These are phyloP conservation scores for Coptotermes formosanus DNA, from an alignment of 1,140 invertebrate species.

Conservation along the genomic window DNA sequence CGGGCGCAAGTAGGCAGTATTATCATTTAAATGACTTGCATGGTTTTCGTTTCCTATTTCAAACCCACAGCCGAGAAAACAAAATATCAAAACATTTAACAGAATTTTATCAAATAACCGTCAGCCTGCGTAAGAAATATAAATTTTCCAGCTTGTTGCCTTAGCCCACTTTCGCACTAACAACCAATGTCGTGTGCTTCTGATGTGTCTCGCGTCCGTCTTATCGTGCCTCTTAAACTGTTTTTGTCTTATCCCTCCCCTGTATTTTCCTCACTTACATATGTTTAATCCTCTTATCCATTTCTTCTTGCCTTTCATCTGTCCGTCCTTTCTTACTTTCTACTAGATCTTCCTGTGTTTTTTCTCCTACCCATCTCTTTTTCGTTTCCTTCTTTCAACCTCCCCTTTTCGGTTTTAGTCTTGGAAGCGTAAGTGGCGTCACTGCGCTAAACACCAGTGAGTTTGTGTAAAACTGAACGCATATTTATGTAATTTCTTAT, in stretches of 20 bases:
- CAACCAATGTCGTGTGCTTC: neutral
- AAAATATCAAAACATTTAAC: too few relatives aligned
- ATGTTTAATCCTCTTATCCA: constrained; percentile 7
- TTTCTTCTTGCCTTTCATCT: neutral
- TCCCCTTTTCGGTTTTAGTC: neutral
- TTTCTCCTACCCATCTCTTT: neutral
- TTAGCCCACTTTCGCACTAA: neutral
- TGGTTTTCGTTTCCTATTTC: too few relatives aligned
- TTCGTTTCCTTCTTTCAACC: neutral
- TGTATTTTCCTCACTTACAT: neutral
- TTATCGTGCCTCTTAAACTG: neutral
- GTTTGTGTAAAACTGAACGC: too few relatives aligned
- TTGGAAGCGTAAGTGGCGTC: neutral
- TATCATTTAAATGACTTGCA: too few relatives aligned
- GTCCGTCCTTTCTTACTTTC: neutral
- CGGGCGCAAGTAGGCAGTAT: too few relatives aligned
- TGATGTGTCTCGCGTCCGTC: neutral
- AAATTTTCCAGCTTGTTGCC: too few relatives aligned
- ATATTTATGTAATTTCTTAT: too few relatives aligned
- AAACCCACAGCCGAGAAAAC: too few relatives aligned
- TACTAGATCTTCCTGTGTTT: neutral
- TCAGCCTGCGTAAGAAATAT: too few relatives aligned
- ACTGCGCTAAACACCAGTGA: neutral
- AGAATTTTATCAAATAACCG: too few relatives aligned
- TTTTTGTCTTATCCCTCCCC: neutral